Evolutionary conservation across 2,888 invertebrate species (phyloP).

Genomic region (Pseudococcus viburni): DNA sequence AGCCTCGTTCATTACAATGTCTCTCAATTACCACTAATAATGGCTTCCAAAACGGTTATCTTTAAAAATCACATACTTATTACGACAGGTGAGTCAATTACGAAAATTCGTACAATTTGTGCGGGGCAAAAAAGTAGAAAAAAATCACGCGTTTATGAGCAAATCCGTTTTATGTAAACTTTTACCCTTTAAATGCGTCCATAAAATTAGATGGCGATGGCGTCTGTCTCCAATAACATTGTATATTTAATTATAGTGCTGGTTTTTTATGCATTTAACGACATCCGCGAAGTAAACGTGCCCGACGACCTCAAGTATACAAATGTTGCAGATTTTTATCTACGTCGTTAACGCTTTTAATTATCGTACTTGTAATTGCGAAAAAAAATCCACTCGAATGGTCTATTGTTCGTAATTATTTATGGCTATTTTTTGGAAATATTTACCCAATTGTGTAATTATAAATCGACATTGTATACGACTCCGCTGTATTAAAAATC

Average conservation of each 20-base stretch:
- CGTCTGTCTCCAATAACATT: conserved; percentile 52
- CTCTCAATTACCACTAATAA: no score
- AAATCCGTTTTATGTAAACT: conserved; percentile 8
- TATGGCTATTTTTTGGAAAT: neutral
- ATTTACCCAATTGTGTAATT: neutral
- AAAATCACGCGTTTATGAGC: neutral
- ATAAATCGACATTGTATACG: neutral
- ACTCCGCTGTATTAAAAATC: neutral
- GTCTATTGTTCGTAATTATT: neutral
- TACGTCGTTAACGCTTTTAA: conserved; percentile 43
- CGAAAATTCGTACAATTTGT: neutral
- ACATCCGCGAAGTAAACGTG: conserved; percentile 38
- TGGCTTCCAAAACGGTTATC: no score
- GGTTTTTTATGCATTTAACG: neutral
- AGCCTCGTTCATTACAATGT: no score
- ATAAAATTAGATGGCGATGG: conserved; percentile 32
- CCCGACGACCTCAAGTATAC: conserved; percentile 18
- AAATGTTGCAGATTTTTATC: conserved; percentile 6
- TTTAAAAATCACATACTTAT: neutral
- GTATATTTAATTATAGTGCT: conserved; percentile 47
- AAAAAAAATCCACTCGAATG: conserved; percentile 22
- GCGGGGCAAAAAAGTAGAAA: neutral
- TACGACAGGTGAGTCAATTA: conserved; percentile 22
- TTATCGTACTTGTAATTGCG: neutral
- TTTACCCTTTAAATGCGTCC: conserved; percentile 9